phyloP scores from a whole-genome alignment of 2,113 vertebrate genomes.

The Probosciger aterrimus region DNA sequence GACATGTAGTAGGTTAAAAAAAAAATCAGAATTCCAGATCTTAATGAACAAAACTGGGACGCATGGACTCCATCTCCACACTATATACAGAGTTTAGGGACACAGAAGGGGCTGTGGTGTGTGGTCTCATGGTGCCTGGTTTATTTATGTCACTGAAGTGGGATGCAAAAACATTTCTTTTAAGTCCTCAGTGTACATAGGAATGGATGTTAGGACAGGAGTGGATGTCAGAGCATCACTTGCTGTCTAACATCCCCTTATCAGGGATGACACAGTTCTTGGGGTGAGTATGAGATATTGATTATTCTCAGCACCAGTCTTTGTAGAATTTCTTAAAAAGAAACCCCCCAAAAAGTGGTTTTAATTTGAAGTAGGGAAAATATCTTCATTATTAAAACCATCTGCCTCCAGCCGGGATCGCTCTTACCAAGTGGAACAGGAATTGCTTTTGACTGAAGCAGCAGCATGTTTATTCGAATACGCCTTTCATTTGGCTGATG shows the following conservation, averaged over 20 bases:
- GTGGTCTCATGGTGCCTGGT: background rate
- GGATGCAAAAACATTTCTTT: background rate
- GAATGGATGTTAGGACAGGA: background rate
- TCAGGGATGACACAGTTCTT: background rate
- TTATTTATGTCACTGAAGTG: background rate
- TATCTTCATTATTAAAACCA: slow-evolving; percentile 63
- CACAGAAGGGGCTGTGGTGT: background rate
- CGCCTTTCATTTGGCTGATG: slow-evolving; percentile 21
- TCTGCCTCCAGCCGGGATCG: slow-evolving; percentile 42
- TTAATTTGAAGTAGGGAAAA: slow-evolving; percentile 40
- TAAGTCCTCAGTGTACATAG: background rate
- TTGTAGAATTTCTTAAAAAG: background rate
- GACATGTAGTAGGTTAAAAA: background rate
- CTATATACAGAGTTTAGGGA: background rate
- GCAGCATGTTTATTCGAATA: slow-evolving; percentile 38
- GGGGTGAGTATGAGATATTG: background rate
- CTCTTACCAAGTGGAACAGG: slow-evolving; percentile 41
- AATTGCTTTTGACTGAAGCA: slow-evolving; percentile 58
- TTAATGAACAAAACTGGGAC: background rate
- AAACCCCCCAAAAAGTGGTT: background rate
- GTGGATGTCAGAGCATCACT: background rate
- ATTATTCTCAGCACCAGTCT: background rate
- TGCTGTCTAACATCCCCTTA: background rate
- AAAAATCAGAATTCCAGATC: background rate
- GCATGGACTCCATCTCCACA: background rate